Conservation (phyloP, 2,113 vertebrate genomes). For the Vanacampus margaritifer region DNA sequence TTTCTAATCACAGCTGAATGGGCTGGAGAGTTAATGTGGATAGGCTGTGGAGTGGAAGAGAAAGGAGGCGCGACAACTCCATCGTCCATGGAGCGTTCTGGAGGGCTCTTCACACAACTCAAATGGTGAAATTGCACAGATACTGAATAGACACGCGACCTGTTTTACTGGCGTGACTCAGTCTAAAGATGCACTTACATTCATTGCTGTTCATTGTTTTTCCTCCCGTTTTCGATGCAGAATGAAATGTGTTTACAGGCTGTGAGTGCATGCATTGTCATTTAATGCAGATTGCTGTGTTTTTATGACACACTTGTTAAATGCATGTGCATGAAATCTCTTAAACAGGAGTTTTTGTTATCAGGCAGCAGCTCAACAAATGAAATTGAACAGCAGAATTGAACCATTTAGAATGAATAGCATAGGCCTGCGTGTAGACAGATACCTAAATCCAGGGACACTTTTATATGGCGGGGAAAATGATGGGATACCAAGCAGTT, state of each 20-base stretch:
- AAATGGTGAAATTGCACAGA: constrained; percentile 66
- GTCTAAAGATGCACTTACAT: constrained; percentile 25
- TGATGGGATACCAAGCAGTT: neutral
- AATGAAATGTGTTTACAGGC: neutral
- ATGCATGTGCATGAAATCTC: neutral
- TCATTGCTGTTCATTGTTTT: constrained; percentile 13
- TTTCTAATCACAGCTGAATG: constrained; percentile 77
- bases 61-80: constrained; percentile 52
- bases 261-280: neutral
- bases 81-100: constrained; percentile 51
- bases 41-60: constrained; percentile 55
- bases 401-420: neutral
- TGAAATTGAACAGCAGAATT: neutral
- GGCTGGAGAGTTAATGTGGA: constrained; percentile 65
- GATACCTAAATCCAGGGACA: neutral
- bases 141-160: constrained; percentile 61
- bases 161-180: constrained; percentile 40
- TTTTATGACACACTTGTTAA: neutral
- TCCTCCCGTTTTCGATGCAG: constrained; percentile 4
- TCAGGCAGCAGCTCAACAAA: neutral
- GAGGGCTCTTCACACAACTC: constrained; percentile 60
- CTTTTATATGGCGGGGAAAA: neutral
- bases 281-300: neutral
- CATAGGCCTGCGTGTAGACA: neutral
- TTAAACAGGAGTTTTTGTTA: neutral